Evolutionary conservation across 1,140 invertebrate species (phyloP).

Genomic region (Marisa cornuarietis): DNA sequence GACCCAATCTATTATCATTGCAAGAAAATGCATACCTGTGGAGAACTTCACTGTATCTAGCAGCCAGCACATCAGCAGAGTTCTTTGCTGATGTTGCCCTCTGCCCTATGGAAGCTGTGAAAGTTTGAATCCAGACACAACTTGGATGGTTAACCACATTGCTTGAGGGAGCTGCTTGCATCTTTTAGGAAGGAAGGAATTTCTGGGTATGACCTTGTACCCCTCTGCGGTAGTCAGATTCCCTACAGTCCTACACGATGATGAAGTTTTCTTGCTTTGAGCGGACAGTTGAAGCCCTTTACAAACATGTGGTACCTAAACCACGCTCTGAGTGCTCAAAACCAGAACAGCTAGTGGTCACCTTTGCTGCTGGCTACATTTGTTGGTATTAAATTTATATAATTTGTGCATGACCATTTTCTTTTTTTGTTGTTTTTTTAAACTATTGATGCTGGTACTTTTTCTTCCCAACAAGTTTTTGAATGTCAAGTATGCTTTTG

Average conservation of each 20-base stretch:
- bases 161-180: slow-evolving; percentile 89
- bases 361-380: slow-evolving; percentile 89
- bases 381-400: slow-evolving; percentile 66
- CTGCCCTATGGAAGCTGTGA: slow-evolving; percentile 97
- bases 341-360: slow-evolving; percentile 93
- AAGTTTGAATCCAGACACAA: slow-evolving; percentile 96
- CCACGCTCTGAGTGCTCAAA: slow-evolving; percentile 92
- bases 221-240: slow-evolving; percentile 98
- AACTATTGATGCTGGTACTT: too few relatives aligned
- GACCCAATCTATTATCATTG: too few relatives aligned
- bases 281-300: slow-evolving; percentile 94
- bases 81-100: slow-evolving; percentile 99
- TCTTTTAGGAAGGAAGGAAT: slow-evolving; percentile 71
- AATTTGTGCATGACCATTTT: not conserved
- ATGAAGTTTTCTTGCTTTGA: slow-evolving; percentile 99
- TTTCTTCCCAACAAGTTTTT: not conserved
- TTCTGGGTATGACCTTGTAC: slow-evolving; percentile 79
- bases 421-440: not conserved
- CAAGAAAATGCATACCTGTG: slow-evolving; percentile 90
- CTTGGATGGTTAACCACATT: slow-evolving; percentile 92
- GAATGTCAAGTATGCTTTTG: not conserved
- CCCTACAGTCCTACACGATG: slow-evolving; percentile 99
- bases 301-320: slow-evolving; percentile 89
- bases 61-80: slow-evolving; percentile 96
- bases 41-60: slow-evolving; percentile 92